phyloP scores from a whole-genome alignment of 2,797 vertebrate genomes.

The Anguilla marmorata region DNA sequence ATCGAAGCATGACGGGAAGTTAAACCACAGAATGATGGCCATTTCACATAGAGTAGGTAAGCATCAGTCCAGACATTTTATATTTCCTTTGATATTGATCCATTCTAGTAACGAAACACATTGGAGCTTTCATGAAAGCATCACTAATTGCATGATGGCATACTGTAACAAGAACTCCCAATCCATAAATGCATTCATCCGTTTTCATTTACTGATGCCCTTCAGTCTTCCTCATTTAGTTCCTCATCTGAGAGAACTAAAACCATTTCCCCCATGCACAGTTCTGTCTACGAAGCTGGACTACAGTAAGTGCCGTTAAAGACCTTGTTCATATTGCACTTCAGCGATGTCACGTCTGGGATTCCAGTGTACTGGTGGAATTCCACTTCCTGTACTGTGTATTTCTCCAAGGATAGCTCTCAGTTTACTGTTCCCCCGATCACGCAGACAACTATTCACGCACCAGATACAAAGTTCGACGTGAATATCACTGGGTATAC shows the following conservation, averaged over 20 bases:
- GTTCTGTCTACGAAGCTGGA: background rate
- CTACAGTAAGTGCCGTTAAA: background rate
- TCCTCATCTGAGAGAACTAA: background rate
- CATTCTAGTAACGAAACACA: background rate
- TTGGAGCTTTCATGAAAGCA: background rate
- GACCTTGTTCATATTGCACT: background rate
- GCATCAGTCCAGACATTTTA: background rate
- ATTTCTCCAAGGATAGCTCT: background rate
- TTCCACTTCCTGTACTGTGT: background rate
- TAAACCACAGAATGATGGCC: background rate
- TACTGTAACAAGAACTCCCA: background rate
- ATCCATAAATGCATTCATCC: constrained; percentile 11
- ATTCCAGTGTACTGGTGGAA: background rate
- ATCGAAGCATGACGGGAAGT: background rate
- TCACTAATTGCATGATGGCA: background rate
- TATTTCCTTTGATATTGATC: constrained; percentile 1
- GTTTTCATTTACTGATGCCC: constrained; percentile 9
- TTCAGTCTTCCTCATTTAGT: background rate
- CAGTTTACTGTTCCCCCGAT: background rate
- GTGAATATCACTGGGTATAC: background rate
- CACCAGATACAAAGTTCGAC: background rate
- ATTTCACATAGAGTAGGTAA: background rate
- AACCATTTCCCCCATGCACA: background rate
- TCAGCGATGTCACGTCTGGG: background rate
- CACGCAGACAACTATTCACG: background rate